Base-by-base conservation (phyloP, 2,113 vertebrate species). In the Dissostichus mawsoni region DNA sequence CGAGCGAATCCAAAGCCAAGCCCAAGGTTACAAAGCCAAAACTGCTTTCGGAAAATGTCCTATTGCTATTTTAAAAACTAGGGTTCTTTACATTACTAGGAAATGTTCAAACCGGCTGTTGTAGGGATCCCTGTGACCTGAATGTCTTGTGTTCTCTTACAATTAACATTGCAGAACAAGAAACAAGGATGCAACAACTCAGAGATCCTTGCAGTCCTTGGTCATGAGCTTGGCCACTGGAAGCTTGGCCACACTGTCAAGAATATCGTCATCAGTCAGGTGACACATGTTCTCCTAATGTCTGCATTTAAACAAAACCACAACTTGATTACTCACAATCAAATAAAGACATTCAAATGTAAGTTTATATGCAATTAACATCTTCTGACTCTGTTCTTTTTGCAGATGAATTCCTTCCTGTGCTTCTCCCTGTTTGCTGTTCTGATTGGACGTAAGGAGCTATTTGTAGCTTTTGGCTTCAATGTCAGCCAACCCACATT, bases 201-300 rank as follows among this genome's bases (percentile, higher is more conserved):
- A 58, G 98, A 99, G 89, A 97, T 99, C 82, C 94, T 99, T 80
- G 98, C 98, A 62, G 98, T 99, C 48, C 93, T 99, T 11, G 97
- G 98, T 66, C 98, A 99, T 92, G 98, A 99, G 91, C 93, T 99
- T 52, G 98, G 98, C 17, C 98, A 99, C 86, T 99, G 98, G 98
- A 99, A 99, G 87, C 94, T 99, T 57, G 98, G 98, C 74, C 98
- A 99, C 77, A 99, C 98, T 0, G 88, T 99, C 85, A 99, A 99
- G 94, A 98, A 99, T 87, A 99, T 99, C 14, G 87, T 99, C 67
- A 99, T 99, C 82, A 99, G 97, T 91, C 98, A 99, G 97, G 98
- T 99, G 96, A 97, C 83, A 5, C 9, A 23, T 51, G 25, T 7
- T 56, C 2, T 14, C 44, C 23, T 9, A 55, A 7, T 53, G 20